phyloP scores from a whole-genome alignment of 2,113 vertebrate genomes.

The Ophthalmolycus amberensis region DNA sequence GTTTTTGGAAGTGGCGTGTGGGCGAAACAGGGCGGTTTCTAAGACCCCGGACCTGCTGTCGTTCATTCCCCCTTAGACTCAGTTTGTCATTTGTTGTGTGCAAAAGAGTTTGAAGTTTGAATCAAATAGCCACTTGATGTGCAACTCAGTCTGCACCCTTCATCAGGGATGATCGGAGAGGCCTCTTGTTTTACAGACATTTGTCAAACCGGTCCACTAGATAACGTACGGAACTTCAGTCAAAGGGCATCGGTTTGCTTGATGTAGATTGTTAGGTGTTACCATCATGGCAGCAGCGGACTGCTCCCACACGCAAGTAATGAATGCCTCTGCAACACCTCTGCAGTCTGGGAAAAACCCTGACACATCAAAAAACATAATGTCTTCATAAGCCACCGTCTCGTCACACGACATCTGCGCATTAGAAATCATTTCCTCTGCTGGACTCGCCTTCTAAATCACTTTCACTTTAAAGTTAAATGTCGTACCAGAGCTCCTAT shows the following conservation, averaged over 20 bases:
- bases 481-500: background rate
- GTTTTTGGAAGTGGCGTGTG: background rate
- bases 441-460: background rate
- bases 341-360: constrained; percentile 1
- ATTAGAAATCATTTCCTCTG: background rate
- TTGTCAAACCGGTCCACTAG: background rate
- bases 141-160: background rate
- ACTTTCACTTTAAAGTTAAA: background rate
- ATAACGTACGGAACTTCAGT: background rate
- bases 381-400: background rate
- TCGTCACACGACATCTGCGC: background rate
- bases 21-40: background rate
- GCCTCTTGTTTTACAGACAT: background rate
- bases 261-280: background rate
- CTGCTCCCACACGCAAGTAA: background rate
- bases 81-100: background rate
- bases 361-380: constrained; percentile 1
- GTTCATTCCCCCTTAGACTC: too few species aligned
- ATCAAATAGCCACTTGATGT: background rate
- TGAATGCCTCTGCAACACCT: background rate
- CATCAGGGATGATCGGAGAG: background rate
- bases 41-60: background rate
- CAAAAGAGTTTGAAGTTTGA: background rate
- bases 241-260: background rate
- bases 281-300: background rate